Evolutionary conservation across 2,113 vertebrate species (phyloP).

Genomic region (Cyphomyrus plagiostoma): DNA sequence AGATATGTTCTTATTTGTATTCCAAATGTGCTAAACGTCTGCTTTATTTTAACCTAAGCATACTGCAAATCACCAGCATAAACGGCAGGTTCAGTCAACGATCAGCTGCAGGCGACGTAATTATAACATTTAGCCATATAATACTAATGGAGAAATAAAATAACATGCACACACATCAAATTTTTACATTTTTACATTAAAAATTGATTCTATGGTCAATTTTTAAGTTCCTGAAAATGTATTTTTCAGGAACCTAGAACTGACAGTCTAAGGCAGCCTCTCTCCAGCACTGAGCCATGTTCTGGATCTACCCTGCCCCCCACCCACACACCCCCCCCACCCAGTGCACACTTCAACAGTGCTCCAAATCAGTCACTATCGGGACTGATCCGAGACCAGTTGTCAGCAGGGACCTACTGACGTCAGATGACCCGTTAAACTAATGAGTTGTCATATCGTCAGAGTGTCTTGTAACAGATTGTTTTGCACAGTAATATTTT

Average conservation of each 20-base stretch:
- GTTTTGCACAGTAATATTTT: background rate
- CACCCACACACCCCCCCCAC: background rate
- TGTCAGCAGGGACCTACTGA: background rate
- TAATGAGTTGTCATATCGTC: background rate
- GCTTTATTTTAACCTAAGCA: background rate
- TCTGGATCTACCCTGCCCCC: background rate
- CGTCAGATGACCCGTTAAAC: background rate
- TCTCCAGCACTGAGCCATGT: background rate
- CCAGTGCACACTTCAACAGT: background rate
- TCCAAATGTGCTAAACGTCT: background rate
- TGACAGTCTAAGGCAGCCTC: background rate
- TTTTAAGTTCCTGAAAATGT: background rate
- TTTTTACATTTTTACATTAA: too few relatives aligned
- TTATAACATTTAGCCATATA: background rate
- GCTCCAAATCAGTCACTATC: background rate
- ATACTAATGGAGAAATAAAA: background rate
- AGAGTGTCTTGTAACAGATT: background rate
- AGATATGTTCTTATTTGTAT: background rate
- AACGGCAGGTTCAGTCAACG: background rate
- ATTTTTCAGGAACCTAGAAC: background rate
- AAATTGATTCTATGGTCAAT: too few relatives aligned
- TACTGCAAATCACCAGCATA: background rate
- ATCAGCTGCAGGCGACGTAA: background rate
- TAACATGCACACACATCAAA: background rate
- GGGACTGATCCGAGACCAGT: background rate